Conservation (phyloP, 2,888 invertebrate species). For the Strigamia transsilvanica region DNA sequence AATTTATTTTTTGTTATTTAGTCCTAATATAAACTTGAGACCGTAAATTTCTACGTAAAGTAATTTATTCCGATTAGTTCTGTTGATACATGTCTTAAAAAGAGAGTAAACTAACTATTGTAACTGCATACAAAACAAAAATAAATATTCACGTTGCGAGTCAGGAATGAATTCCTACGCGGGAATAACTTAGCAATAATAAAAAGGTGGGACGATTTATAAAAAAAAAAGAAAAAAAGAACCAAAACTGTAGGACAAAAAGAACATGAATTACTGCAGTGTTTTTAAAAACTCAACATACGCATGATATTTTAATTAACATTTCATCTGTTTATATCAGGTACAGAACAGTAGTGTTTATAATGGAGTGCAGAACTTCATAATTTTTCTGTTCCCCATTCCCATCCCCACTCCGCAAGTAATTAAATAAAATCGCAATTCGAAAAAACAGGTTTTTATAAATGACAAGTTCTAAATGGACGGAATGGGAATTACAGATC, state of each 20-base stretch:
- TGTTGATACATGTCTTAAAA: conserved; percentile 38
- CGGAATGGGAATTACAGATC: conserved; percentile 31
- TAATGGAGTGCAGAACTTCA: conserved; percentile 31
- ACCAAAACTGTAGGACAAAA: neutral
- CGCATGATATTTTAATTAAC: conserved; percentile 30
- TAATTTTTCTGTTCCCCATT: conserved; percentile 22
- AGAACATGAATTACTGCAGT: conserved; percentile 11
- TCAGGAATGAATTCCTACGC: neutral
- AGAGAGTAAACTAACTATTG: conserved; percentile 10
- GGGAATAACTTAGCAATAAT: conserved; percentile 26
- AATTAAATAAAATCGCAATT: neutral
- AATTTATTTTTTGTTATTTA: neutral
- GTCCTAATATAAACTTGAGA: neutral
- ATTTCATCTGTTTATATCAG: conserved; percentile 21
- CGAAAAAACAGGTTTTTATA: neutral
- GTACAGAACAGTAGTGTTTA: conserved; percentile 33
- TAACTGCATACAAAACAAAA: conserved; percentile 33
- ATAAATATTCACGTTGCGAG: conserved; percentile 11
- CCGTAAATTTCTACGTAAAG: conserved; percentile 22
- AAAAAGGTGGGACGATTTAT: neutral
- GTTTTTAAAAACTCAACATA: neutral
- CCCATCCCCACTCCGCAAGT: neutral
- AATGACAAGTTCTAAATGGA: conserved; percentile 23
- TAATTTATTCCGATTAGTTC: conserved; percentile 31
- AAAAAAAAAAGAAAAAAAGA: no score